phyloP scores from a whole-genome alignment of 2,113 vertebrate genomes.

The Kryptolebias marmoratus region DNA sequence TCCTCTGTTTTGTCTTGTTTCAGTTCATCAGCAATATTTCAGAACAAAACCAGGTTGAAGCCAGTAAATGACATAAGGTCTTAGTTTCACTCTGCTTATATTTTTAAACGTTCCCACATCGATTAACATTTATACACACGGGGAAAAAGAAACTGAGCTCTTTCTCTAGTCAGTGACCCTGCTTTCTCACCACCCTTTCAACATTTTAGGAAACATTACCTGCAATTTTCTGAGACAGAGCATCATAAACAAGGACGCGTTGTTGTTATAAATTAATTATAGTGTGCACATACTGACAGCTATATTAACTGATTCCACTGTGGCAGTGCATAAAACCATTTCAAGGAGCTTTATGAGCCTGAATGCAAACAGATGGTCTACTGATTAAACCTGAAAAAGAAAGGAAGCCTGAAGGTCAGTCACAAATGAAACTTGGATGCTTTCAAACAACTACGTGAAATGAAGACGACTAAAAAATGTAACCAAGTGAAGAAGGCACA shows the following conservation, averaged over 20 bases:
- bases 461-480: neutral
- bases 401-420: slow-evolving; percentile 53
- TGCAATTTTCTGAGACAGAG: slow-evolving; percentile 19
- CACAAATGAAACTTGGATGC: neutral
- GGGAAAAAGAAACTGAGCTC: neutral
- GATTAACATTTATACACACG: neutral
- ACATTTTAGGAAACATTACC: neutral
- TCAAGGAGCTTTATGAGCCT: slow-evolving; percentile 50
- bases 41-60: slow-evolving; percentile 42
- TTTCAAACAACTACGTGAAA: slow-evolving; percentile 21
- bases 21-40: slow-evolving; percentile 27
- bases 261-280: slow-evolving; percentile 31
- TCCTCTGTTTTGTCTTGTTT: slow-evolving; percentile 19
- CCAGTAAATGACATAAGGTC: neutral
- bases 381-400: slow-evolving; percentile 48
- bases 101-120: no score
- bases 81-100: no score
- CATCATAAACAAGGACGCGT: slow-evolving; percentile 32
- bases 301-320: slow-evolving; percentile 49
- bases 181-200: neutral
- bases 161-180: neutral
- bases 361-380: slow-evolving; percentile 60
- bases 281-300: slow-evolving; percentile 15
- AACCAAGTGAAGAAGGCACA: slow-evolving; percentile 19
- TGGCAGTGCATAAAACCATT: slow-evolving; percentile 51